Evolutionary conservation across 2,797 vertebrate species (phyloP).

Genomic region (Spinus pinus): DNA sequence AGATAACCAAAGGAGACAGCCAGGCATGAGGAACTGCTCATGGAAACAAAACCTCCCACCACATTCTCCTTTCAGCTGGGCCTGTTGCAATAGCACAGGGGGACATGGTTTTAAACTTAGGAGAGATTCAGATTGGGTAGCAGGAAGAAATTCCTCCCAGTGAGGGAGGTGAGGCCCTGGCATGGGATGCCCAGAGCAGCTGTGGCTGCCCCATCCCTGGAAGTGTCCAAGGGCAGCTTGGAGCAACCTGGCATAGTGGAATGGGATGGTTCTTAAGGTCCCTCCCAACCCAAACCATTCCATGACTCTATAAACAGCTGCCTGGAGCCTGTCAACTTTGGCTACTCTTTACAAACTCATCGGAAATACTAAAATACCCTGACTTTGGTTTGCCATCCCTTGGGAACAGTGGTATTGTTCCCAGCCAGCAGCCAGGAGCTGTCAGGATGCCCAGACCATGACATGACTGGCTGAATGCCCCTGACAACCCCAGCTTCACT

Average conservation of each 20-base stretch:
- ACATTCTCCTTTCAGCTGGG: not conserved
- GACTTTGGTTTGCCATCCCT: not conserved
- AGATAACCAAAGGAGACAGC: fast-evolving
- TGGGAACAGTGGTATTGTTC: not conserved
- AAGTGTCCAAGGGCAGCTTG: not conserved
- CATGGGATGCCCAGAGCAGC: not conserved
- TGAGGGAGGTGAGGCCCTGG: not conserved
- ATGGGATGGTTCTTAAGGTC: not conserved
- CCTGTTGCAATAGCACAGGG: not conserved
- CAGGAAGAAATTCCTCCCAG: not conserved
- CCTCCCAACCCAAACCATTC: not conserved
- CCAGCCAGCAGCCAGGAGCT: slow-evolving; percentile 1
- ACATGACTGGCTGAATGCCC: not conserved
- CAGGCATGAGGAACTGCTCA: not conserved
- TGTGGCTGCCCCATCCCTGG: not conserved
- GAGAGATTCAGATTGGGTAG: not conserved
- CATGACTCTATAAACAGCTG: not conserved
- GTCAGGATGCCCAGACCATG: slow-evolving; percentile 27
- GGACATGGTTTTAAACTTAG: not conserved
- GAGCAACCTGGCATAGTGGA: fast-evolving
- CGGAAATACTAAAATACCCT: slow-evolving; percentile 7
- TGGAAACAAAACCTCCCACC: not conserved
- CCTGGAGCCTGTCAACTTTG: not conserved
- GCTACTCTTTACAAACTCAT: not conserved
- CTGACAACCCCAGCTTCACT: not conserved